Conservation (phyloP, 2,888 invertebrate genomes). For the Drosophila kanekoi region DNA sequence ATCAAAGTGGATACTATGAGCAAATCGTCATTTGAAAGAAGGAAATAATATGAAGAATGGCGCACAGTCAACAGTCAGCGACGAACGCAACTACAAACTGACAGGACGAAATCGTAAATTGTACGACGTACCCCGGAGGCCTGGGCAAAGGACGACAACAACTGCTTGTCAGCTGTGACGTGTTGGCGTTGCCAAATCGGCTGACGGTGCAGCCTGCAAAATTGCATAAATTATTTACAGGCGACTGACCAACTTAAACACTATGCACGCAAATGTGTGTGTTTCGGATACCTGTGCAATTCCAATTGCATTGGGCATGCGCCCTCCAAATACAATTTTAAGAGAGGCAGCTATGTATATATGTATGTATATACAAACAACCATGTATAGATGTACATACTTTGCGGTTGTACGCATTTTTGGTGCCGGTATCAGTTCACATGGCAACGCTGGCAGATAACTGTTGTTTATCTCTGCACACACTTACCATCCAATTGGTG, state of each 20-base stretch:
- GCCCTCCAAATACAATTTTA: conserved; percentile 5
- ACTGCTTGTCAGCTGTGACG: conserved; percentile 54
- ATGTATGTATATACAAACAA: not conserved
- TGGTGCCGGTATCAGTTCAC: conserved; percentile 38
- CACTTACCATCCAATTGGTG: conserved; percentile 85
- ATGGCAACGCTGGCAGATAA: conserved; percentile 35
- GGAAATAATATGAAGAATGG: conserved; percentile 24
- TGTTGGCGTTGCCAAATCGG: conserved; percentile 56
- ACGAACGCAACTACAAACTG: conserved; percentile 64
- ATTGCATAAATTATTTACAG: conserved; percentile 53
- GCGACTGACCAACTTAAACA: conserved; percentile 52
- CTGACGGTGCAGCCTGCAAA: conserved; percentile 28
- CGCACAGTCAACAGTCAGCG: conserved; percentile 48
- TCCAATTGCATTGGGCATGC: conserved; percentile 53
- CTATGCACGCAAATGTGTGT: conserved; percentile 14
- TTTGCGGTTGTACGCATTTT: conserved; percentile 24
- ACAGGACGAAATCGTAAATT: conserved; percentile 54
- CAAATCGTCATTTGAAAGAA: conserved; percentile 28
- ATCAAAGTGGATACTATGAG: conserved; percentile 24
- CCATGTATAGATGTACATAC: not conserved
- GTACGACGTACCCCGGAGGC: conserved; percentile 25
- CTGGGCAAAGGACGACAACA: conserved; percentile 18
- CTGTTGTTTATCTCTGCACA: conserved; percentile 31
- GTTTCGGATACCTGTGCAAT: conserved; percentile 4
- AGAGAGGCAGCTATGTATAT: not conserved